Conservation (phyloP, 1,140 invertebrate genomes). For the Temnothorax curvispinosus region DNA sequence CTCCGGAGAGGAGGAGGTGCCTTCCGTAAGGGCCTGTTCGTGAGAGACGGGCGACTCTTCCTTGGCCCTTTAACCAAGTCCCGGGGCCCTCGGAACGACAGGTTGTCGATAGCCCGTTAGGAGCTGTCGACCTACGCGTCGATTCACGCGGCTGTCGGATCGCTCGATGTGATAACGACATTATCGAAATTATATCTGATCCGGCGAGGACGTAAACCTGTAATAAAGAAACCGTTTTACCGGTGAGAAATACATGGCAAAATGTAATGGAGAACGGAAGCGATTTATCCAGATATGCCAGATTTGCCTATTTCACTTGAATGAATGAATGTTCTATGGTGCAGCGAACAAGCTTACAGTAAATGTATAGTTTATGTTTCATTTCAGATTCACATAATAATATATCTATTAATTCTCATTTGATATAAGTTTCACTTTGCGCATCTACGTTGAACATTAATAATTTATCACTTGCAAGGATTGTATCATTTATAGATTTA, state of each 20-base stretch:
- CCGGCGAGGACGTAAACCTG: constrained; percentile 1
- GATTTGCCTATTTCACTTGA: background rate
- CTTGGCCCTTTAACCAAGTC: constrained; percentile 48
- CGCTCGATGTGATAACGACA: constrained; percentile 27
- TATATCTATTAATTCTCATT: background rate
- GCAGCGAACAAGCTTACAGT: background rate
- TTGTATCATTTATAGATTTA: background rate
- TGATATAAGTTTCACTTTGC: background rate
- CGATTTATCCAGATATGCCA: background rate
- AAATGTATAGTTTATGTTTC: background rate
- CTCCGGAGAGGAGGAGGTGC: background rate
- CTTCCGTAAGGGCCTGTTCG: constrained; percentile 50
- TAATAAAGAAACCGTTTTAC: constrained; percentile 33
- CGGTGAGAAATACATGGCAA: background rate
- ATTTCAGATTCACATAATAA: background rate
- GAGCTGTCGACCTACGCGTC: constrained; percentile 48
- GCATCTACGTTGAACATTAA: background rate
- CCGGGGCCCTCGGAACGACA: constrained; percentile 39
- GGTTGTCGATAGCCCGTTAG: constrained; percentile 68
- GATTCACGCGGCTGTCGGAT: constrained; percentile 51
- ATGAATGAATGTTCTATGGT: background rate
- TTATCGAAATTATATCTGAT: constrained; percentile 55
- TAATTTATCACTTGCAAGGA: background rate
- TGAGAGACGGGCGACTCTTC: constrained; percentile 61
- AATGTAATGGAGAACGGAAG: background rate